Percentiles rank a stretch among this genome's conserved stretches.
Conservation (phyloP, 1,140 invertebrate species). For the Maconellicoccus hirsutus region DNA sequence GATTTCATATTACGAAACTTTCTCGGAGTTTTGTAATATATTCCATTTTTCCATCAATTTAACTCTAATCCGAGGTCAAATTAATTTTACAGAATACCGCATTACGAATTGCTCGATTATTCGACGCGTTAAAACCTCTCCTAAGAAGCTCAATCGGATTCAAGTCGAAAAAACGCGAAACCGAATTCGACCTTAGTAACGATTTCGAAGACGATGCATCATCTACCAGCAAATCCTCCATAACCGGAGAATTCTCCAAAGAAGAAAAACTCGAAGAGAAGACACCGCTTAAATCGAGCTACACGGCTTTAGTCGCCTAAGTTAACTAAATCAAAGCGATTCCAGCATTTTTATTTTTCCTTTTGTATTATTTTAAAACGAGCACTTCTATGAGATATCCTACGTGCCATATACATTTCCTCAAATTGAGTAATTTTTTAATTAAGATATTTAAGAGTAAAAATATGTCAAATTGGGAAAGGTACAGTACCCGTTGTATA, state of each 20-base stretch:
- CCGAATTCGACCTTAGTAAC: conserved; percentile 22
- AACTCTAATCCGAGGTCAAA: background rate
- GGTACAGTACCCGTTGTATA: background rate
- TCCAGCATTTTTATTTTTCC: too few species aligned
- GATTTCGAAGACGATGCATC: background rate
- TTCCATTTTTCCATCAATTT: too few species aligned
- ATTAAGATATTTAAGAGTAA: background rate
- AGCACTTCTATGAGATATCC: background rate
- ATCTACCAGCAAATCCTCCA: background rate
- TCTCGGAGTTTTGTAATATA: too few species aligned
- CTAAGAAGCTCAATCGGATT: conserved; percentile 27
- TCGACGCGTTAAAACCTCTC: conserved; percentile 28
- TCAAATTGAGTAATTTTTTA: background rate
- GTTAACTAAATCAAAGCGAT: background rate
- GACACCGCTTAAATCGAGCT: background rate
- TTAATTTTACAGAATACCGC: conserved; percentile 28
- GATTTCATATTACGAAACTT: too few species aligned
- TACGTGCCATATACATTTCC: background rate
- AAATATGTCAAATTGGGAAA: background rate
- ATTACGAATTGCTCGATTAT: conserved; percentile 27
- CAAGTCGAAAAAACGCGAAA: conserved; percentile 26
- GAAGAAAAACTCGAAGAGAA: background rate
- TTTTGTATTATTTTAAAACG: too few species aligned
- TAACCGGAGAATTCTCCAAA: background rate
- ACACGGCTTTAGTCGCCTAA: background rate